These are phyloP conservation scores for Formica selysi DNA, from an alignment of 1,140 invertebrate species.

Conservation along the genomic window DNA sequence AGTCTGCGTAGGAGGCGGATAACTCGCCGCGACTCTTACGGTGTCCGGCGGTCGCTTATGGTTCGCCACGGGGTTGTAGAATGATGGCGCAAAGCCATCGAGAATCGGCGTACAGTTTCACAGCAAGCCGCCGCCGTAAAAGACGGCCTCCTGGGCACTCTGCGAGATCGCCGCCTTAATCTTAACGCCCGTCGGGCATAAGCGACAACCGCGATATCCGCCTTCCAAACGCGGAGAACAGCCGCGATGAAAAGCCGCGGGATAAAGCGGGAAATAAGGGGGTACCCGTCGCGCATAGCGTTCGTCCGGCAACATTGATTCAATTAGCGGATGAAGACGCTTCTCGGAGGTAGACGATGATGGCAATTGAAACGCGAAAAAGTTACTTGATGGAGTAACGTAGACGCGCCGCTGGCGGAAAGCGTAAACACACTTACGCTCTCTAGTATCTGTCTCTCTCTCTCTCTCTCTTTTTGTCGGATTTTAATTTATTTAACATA, in stretches of 20 bases:
- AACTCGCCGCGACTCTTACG: constrained; percentile 65
- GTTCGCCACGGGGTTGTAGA: constrained; percentile 70
- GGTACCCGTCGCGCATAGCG: neutral
- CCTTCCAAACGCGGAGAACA: constrained; percentile 30
- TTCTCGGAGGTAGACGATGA: constrained; percentile 36
- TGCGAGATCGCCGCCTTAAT: constrained; percentile 67
- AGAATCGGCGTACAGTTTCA: constrained; percentile 75
- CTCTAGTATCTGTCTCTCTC: too few relatives aligned
- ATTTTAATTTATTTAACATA: constrained; percentile 5
- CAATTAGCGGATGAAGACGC: constrained; percentile 55
- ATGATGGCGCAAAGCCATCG: constrained; percentile 62
- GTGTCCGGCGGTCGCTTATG: constrained; percentile 63
- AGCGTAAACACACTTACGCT: neutral
- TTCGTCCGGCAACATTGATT: constrained; percentile 39
- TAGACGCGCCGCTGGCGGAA: neutral
- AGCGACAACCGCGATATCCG: constrained; percentile 64
- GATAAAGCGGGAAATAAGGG: constrained; percentile 38
- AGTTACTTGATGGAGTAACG: neutral
- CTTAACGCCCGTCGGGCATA: constrained; percentile 66
- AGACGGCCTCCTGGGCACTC: constrained; percentile 40
- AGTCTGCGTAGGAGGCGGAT: constrained; percentile 58
- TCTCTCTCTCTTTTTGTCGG: neutral
- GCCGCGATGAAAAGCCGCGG: neutral
- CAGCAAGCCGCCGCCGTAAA: constrained; percentile 74
- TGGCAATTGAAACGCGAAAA: constrained; percentile 32